phyloP scores from a whole-genome alignment of 2,888 invertebrate species.

The Brachyptera putata region DNA sequence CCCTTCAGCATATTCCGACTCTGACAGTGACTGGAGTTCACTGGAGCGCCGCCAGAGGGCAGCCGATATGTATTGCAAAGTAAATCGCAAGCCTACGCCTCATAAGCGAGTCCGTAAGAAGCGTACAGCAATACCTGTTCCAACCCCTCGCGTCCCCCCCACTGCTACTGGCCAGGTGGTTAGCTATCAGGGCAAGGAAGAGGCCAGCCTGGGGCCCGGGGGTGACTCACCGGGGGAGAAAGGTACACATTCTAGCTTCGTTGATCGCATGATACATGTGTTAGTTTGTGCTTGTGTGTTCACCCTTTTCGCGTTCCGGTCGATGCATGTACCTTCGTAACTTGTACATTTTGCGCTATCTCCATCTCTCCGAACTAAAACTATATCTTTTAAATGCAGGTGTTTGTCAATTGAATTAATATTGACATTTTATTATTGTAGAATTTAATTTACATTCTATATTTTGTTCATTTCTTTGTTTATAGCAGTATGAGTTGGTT shows the following conservation, averaged over 20 bases:
- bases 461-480: too few relatives aligned
- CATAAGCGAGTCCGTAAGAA: conserved; percentile 70
- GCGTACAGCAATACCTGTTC: conserved; percentile 76
- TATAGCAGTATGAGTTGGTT: too few relatives aligned
- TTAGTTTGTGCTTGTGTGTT: background rate
- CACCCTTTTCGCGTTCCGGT: too few relatives aligned
- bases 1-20: conserved; percentile 83
- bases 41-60: conserved; percentile 58
- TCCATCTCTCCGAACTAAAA: too few relatives aligned
- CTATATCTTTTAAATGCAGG: too few relatives aligned
- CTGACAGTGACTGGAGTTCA: conserved; percentile 85
- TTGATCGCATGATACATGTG: background rate
- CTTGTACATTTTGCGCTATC: too few relatives aligned
- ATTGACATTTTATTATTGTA: too few relatives aligned
- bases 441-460: too few relatives aligned
- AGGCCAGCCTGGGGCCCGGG: conserved; percentile 37
- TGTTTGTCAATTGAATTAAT: too few relatives aligned
- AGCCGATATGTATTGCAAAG: conserved; percentile 59
- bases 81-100: conserved; percentile 62
- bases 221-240: conserved; percentile 43
- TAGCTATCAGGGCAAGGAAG: conserved; percentile 45
- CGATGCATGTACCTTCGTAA: too few relatives aligned
- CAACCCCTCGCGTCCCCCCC: conserved; percentile 76
- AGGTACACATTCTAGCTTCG: conserved; percentile 42
- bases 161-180: conserved; percentile 35